Evolutionary conservation across 2,797 vertebrate genomes (phyloP), one percentile per base, ranked within the genome.

Genomic region (Pyrocephalus nanus): DNA sequence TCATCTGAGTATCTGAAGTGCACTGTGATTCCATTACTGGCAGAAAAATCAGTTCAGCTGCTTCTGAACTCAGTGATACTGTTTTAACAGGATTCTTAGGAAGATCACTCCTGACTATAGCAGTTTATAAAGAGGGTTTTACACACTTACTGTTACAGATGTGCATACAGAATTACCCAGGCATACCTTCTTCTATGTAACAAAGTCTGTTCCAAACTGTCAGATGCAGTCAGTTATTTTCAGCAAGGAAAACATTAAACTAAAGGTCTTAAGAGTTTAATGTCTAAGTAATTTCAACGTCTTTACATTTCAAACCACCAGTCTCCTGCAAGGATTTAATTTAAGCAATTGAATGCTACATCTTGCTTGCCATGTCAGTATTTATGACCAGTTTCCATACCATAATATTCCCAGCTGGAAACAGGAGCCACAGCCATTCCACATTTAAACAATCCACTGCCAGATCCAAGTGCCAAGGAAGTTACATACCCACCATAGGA

Each of bases 381-480:
- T 96, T 97, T 94, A 93, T 95, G 57, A 95, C 72, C 93, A 95
- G 42, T 96, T 98, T 97, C 95, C 98, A 96, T 98, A 98, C 98
- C 98, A 4, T 98, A 98, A 97, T 98, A 98, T 91, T 98, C 98
- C 98, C 98, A 98, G 96, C 98, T 98, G 92, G 98, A 98, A 94
- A 98, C 98, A 25, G 98, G 98, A 97, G 98, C 98, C 79, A 98
- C 98, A 45, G 98, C 98, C 76, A 98, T 98, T 72, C 98, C 98
- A 27, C 98, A 98, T 96, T 98, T 98, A 96, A 98, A 98, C 80
- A 98, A 58, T 73, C 98, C 97, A 65, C 97, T 97, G 87, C 98
- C 98, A 64, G 98, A 97, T 67, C 98, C 98, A 87, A 98, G 98
- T 71, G 97, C 98, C 96, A 98, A 88, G 16, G 98, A 98, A 69